Evolutionary conservation across 2,888 invertebrate genomes (phyloP).

Genomic region (Carcina quercana): DNA sequence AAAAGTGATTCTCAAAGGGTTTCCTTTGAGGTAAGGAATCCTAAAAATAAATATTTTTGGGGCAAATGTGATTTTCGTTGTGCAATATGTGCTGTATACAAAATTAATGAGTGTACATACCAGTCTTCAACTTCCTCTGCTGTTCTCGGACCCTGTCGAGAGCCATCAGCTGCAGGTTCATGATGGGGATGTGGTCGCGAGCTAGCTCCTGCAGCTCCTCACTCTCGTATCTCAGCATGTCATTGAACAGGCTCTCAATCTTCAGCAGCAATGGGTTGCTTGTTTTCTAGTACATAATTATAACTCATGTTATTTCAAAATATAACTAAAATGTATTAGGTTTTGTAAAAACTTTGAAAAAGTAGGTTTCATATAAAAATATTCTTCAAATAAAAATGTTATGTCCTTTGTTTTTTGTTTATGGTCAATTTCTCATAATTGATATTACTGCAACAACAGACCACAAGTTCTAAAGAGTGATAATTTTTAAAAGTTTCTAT

Average conservation of each 20-base stretch:
- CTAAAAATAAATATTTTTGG: too few relatives aligned
- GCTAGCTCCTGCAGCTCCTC: slow-evolving; percentile 78
- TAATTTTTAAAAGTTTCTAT: too few relatives aligned
- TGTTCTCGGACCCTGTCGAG: slow-evolving; percentile 74
- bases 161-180: slow-evolving; percentile 77
- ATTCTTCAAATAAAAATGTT: too few relatives aligned
- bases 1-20: too few relatives aligned
- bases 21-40: too few relatives aligned
- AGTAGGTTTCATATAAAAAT: too few relatives aligned
- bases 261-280: slow-evolving; percentile 44
- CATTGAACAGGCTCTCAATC: slow-evolving; percentile 64
- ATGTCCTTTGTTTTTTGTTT: too few relatives aligned
- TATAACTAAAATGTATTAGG: neutral
- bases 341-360: too few relatives aligned
- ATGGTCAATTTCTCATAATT: too few relatives aligned
- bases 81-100: neutral
- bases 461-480: too few relatives aligned
- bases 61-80: too few relatives aligned
- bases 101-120: slow-evolving; percentile 28
- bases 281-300: slow-evolving; percentile 34
- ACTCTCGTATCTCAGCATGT: slow-evolving; percentile 81
- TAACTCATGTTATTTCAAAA: neutral
- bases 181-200: slow-evolving; percentile 78
- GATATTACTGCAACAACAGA: too few relatives aligned
- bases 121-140: slow-evolving; percentile 75